Percentiles rank a stretch among this genome's conserved stretches.
Conservation (phyloP, 2,888 invertebrate species). For the Falcaria lacertinaria region DNA sequence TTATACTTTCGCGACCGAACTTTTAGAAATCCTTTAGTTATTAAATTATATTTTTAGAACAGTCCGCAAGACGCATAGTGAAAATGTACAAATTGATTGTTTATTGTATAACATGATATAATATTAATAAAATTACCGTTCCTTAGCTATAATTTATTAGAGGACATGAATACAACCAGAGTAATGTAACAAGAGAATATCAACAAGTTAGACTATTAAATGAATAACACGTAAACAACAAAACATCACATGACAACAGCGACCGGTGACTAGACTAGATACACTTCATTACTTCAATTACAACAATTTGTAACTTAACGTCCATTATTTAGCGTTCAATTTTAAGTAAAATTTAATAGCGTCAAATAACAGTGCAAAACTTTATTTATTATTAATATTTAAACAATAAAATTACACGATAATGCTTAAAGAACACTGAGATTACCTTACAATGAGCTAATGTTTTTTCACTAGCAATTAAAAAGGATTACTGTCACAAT, state of each 20-base stretch:
- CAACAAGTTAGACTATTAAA: slow-evolving; percentile 53
- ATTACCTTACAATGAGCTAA: slow-evolving; percentile 2
- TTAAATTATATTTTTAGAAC: too few species aligned
- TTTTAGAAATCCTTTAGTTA: too few species aligned
- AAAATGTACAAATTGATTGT: too few species aligned
- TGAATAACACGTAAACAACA: slow-evolving; percentile 51
- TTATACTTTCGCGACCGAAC: too few species aligned
- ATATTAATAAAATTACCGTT: too few species aligned
- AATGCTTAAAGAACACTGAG: slow-evolving; percentile 14
- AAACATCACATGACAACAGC: slow-evolving; percentile 63
- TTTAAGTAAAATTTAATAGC: not conserved
- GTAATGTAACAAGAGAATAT: slow-evolving; percentile 63
- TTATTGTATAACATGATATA: too few species aligned
- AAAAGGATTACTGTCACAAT: slow-evolving; percentile 28
- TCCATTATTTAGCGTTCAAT: not conserved
- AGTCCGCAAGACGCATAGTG: too few species aligned
- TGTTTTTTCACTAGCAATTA: slow-evolving; percentile 14
- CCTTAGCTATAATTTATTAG: slow-evolving; percentile 55
- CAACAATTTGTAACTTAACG: slow-evolving; percentile 22
- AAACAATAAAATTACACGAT: slow-evolving; percentile 12
- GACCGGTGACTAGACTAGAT: slow-evolving; percentile 43
- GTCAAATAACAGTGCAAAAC: not conserved
- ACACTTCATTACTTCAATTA: slow-evolving; percentile 16
- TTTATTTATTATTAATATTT: not conserved
- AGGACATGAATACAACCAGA: slow-evolving; percentile 68